Base-by-base conservation (phyloP, 2,888 invertebrate genomes). In the Drosophila lacicola region DNA sequence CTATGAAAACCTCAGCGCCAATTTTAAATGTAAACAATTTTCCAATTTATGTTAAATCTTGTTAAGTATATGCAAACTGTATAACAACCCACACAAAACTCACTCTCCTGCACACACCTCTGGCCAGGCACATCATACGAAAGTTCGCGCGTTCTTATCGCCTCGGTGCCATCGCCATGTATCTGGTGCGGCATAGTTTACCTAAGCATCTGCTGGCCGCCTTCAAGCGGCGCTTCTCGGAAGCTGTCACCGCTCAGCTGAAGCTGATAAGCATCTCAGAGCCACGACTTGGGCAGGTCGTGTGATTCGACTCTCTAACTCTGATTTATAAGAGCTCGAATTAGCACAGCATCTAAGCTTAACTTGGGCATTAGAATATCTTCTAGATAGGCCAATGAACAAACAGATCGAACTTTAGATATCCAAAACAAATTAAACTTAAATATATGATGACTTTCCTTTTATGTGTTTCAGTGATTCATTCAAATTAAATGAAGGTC, bases 271-370 rank as follows among this genome's bases (percentile, higher is more conserved):
- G 4, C 42, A 75, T 75, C 72, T 11, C 29, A 42, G 45, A 60
- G 45, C 61, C 64, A 57, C 55, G 68, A 61, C 49, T 60, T 49
- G 9, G 36, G 6, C 53, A 53, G 51, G 36, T 58, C 42, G 45
- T 53, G 44, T 47, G 29, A 33, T 21, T 42, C 45, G 56, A 58
- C 46, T 72, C 57, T 60, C 60, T 14, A 69, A 53, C n/a, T 60
- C 58, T 62, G 63, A 78, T 71, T 79, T 71, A 74, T 41, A 74
- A 56, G 47, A 66, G 46, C 39, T 57, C 45, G 69, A 80, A 70
- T 71, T 58, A 69, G 74, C 67, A 58, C 51, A 61, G 58, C 51
- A 49, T 54, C 55, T 42, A 13, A 41, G 39, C 47, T 42, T 17
- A 49, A 34, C 36, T 49, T 58, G 2, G 42, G 21, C 50, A 69